These are phyloP conservation scores for Hapalemur alaotrensis DNA, from an alignment of 2,797 vertebrate genomes.

Conservation along the genomic window DNA sequence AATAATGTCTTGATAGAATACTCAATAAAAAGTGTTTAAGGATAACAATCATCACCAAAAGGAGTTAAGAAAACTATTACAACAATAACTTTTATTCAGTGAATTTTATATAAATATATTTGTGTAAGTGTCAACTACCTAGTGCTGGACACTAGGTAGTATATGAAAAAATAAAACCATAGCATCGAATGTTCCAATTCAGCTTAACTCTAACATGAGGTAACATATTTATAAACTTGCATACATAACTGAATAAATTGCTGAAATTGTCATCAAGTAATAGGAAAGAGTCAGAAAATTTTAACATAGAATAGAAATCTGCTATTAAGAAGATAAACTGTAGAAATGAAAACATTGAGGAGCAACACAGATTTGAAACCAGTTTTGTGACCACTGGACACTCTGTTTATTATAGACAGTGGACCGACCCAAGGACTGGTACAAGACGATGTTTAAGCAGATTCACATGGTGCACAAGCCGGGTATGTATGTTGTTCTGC, in stretches of 20 bases:
- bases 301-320: not conserved
- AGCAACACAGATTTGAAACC: not conserved
- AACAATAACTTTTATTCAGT: not conserved
- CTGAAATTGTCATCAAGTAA: not conserved
- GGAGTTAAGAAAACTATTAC: not conserved
- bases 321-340: not conserved
- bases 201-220: not conserved
- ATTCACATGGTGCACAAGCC: constrained; percentile 99
- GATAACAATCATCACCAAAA: not conserved
- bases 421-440: constrained; percentile 99
- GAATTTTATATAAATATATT: constrained; percentile 13
- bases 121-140: not conserved
- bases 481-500: constrained; percentile 84
- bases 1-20: not conserved
- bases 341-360: not conserved
- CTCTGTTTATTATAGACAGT: constrained; percentile 90
- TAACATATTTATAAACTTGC: not conserved
- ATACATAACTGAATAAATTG: not conserved
- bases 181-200: not conserved
- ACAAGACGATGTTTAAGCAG: constrained; percentile 99
- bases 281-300: not conserved
- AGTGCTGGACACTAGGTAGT: not conserved
- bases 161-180: not conserved
- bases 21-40: not conserved
- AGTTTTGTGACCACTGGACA: not conserved